A percentile compares a stretch with the other conserved stretches of the same genome.
phyloP scores from a whole-genome alignment of 2,888 invertebrate genomes.

The Barypeithes pellucidus region DNA sequence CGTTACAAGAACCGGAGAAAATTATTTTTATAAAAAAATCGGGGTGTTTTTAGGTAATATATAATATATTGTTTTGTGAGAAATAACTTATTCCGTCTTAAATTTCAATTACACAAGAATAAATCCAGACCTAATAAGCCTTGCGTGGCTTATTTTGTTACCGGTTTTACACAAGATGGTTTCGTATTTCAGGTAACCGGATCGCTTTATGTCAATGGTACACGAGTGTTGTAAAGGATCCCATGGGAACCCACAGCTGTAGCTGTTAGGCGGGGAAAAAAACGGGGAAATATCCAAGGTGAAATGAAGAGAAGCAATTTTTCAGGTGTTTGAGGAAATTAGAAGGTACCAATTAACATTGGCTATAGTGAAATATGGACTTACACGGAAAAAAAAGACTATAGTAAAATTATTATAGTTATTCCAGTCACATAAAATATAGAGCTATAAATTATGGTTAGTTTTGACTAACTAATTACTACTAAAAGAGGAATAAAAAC shows the following conservation, averaged over 20 bases:
- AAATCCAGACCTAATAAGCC: neutral
- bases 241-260: neutral
- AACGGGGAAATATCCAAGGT: neutral
- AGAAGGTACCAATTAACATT: neutral
- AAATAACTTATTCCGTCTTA: neutral
- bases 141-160: slow-evolving; percentile 1
- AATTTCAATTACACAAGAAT: neutral
- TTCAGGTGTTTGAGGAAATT: neutral
- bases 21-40: no score
- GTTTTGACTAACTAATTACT: no score
- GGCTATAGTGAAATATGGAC: neutral
- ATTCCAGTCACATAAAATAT: no score
- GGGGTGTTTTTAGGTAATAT: no score
- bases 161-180: neutral
- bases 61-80: no score
- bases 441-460: no score
- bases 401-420: no score
- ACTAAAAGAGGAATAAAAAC: no score
- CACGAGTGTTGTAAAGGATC: slow-evolving; percentile 1
- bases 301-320: neutral
- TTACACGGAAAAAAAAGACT: no score
- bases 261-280: neutral
- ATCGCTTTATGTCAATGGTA: slow-evolving; percentile 3
- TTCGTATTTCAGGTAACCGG: neutral
- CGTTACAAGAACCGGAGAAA: no score